These are phyloP conservation scores for Gerris lacustris DNA, from an alignment of 2,888 invertebrate species.

Conservation along the genomic window DNA sequence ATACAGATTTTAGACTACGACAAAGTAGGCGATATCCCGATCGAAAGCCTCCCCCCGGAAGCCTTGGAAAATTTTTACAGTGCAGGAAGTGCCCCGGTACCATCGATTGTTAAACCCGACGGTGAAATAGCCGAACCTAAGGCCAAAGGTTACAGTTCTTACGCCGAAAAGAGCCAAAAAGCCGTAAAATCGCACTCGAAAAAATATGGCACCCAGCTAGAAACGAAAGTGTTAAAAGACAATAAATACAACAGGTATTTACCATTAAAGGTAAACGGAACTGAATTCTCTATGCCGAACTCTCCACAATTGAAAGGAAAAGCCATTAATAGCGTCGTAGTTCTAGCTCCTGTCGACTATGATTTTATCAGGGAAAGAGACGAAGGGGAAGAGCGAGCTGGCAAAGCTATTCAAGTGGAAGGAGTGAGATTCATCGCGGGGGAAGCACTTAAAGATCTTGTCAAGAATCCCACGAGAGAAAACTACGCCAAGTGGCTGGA, in stretches of 20 bases:
- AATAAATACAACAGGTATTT: constrained; percentile 70
- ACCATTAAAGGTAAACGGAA: constrained; percentile 71
- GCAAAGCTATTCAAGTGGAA: constrained; percentile 48
- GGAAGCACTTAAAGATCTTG: constrained; percentile 58
- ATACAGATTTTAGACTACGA: constrained; percentile 79
- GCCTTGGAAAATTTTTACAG: constrained; percentile 75
- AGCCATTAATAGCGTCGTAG: constrained; percentile 72
- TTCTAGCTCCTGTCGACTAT: constrained; percentile 69
- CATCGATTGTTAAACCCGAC: constrained; percentile 49
- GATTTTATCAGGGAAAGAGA: constrained; percentile 41
- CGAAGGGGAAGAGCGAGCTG: constrained; percentile 34
- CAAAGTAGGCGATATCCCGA: constrained; percentile 71
- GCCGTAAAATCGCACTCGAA: constrained; percentile 61
- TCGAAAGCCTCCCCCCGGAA: constrained; percentile 72
- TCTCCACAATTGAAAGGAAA: constrained; percentile 60
- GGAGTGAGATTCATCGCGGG: constrained; percentile 62
- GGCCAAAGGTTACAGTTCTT: constrained; percentile 69
- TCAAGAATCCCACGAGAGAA: constrained; percentile 60
- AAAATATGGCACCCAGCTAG: constrained; percentile 57
- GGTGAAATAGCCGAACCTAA: constrained; percentile 48
- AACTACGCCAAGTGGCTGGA: constrained; percentile 72
- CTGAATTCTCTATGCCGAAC: constrained; percentile 72
- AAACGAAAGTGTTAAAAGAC: constrained; percentile 56
- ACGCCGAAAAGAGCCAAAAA: constrained; percentile 56
- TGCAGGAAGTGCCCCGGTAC: constrained; percentile 62